phyloP scores from a whole-genome alignment of 2,113 vertebrate genomes.

The Leucoraja erinaceus region DNA sequence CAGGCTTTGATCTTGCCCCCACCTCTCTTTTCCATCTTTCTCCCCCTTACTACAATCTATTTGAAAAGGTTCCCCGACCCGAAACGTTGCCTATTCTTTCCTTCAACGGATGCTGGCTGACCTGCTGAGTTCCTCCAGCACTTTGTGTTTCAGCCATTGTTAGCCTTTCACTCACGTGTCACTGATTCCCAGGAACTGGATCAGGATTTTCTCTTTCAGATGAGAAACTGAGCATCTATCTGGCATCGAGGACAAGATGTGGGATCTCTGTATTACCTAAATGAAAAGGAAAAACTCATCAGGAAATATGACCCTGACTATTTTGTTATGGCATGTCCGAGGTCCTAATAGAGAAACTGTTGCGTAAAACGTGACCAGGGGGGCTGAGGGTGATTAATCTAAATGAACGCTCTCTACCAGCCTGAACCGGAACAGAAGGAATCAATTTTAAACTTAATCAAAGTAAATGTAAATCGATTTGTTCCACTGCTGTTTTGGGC shows the following conservation, averaged over 20 bases:
- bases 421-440: background rate
- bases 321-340: background rate
- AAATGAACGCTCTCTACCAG: background rate
- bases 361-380: background rate
- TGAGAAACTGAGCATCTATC: background rate
- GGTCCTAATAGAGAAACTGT: background rate
- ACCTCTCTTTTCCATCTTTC: too few species aligned
- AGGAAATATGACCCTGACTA: background rate
- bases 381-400: background rate
- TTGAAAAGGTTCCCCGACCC: too few species aligned
- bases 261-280: background rate
- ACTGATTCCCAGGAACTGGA: background rate
- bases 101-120: too few species aligned
- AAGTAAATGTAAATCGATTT: constrained; percentile 29
- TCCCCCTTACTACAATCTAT: too few species aligned
- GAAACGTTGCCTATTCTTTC: too few species aligned
- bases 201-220: background rate
- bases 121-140: too few species aligned
- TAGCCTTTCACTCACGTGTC: background rate
- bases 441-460: constrained; percentile 29
- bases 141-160: too few species aligned
- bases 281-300: background rate
- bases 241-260: background rate
- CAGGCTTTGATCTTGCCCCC: too few species aligned
- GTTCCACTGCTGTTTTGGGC: constrained; percentile 30